Evolutionary conservation across 2,113 vertebrate genomes (phyloP).

Genomic region (Chaetura pelagica): DNA sequence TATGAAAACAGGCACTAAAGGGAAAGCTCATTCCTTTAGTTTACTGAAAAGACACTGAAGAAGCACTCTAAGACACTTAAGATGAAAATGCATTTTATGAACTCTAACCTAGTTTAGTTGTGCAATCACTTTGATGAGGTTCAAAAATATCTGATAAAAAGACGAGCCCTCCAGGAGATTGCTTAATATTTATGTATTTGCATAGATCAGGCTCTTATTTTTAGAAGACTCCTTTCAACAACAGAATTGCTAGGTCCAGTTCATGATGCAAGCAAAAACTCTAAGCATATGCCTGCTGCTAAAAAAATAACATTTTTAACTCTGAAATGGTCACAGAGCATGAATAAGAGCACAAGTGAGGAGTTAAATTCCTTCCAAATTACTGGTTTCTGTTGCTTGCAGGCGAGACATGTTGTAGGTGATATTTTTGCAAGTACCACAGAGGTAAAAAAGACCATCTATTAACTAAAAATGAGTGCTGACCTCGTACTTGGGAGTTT

Average conservation of each 20-base stretch:
- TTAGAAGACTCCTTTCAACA: constrained; percentile 16
- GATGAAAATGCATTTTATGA: neutral
- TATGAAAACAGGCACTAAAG: neutral
- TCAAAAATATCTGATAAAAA: constrained; percentile 39
- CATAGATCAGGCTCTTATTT: neutral
- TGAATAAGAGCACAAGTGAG: neutral
- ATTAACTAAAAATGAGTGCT: constrained; percentile 53
- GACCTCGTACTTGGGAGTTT: constrained; percentile 98
- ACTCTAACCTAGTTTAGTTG: constrained; percentile 22
- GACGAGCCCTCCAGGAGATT: neutral
- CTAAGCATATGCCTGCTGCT: neutral
- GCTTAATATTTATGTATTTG: constrained; percentile 1
- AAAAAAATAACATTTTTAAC: neutral
- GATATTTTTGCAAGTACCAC: neutral
- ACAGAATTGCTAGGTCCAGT: neutral
- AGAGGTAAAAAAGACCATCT: neutral
- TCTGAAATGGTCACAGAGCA: neutral
- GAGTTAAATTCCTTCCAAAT: neutral
- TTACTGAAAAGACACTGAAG: neutral
- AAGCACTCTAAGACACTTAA: neutral
- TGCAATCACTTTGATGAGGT: neutral
- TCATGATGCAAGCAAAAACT: constrained; percentile 7
- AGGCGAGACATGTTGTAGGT: neutral
- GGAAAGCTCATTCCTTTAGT: neutral
- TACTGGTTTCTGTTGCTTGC: neutral